A percentile compares a stretch with the other conserved stretches of the same genome.
These are phyloP conservation scores for Tribolium freemani DNA, from an alignment of 2,888 invertebrate species.

Conservation along the genomic window DNA sequence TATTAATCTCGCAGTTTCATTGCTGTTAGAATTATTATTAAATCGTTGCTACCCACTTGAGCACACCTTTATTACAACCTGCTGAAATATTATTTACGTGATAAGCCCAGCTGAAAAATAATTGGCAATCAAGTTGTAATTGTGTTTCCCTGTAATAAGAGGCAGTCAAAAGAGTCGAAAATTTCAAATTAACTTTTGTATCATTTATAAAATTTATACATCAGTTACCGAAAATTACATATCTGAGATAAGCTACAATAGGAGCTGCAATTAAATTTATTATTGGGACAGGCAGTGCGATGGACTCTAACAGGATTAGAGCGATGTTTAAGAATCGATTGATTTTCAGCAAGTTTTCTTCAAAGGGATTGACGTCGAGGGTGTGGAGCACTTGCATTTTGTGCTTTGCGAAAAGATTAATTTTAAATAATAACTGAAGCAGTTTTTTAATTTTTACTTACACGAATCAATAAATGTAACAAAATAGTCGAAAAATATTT, in stretches of 20 bases:
- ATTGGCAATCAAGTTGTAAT: background rate
- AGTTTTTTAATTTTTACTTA: background rate
- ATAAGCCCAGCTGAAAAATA: background rate
- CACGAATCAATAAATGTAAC: background rate
- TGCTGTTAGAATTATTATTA: background rate
- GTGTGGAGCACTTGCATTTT: background rate
- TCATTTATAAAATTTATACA: background rate
- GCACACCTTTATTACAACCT: background rate
- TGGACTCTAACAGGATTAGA: background rate
- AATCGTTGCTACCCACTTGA: background rate
- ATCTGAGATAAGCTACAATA: background rate
- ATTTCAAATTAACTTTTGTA: too few relatives aligned
- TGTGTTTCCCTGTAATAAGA: background rate
- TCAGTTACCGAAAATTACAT: background rate
- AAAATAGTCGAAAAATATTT: too few relatives aligned
- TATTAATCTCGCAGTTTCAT: background rate
- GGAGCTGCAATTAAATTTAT: background rate
- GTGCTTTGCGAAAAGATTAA: background rate
- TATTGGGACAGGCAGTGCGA: background rate
- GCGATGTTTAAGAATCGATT: background rate
- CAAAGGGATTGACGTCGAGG: background rate
- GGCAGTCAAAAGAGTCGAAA: too few relatives aligned
- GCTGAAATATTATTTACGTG: background rate
- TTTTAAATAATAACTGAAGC: background rate
- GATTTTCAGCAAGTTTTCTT: background rate